phyloP scores from a whole-genome alignment of 2,888 invertebrate species.

The Stegophylla sp. region DNA sequence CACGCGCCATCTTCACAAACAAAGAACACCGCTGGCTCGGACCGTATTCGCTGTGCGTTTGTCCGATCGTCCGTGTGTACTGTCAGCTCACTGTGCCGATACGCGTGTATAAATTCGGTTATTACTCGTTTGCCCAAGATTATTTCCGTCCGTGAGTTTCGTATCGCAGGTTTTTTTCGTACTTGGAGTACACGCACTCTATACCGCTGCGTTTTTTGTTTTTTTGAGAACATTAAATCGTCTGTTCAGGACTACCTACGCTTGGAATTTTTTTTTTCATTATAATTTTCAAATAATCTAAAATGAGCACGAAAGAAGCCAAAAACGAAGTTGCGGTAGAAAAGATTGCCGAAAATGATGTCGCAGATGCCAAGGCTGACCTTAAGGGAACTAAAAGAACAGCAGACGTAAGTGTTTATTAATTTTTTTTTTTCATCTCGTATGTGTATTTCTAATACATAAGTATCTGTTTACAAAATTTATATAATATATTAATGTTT shows the following conservation, averaged over 20 bases:
- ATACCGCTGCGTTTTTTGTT: slow-evolving; percentile 2
- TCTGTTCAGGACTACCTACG: neutral
- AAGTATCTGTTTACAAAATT: too few relatives aligned
- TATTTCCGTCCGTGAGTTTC: slow-evolving; percentile 31
- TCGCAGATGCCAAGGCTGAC: slow-evolving; percentile 78
- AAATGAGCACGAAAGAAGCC: slow-evolving; percentile 83
- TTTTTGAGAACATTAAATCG: neutral
- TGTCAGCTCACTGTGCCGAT: slow-evolving; percentile 47
- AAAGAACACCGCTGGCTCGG: slow-evolving; percentile 54
- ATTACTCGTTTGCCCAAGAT: slow-evolving; percentile 24
- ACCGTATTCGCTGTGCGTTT: slow-evolving; percentile 52
- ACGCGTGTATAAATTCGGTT: slow-evolving; percentile 44
- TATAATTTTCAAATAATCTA: slow-evolving; percentile 60
- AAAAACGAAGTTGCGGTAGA: slow-evolving; percentile 84
- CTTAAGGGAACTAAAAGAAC: slow-evolving; percentile 86
- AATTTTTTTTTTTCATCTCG: neutral
- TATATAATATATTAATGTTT: too few relatives aligned
- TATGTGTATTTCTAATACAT: neutral
- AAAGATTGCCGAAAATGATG: slow-evolving; percentile 79
- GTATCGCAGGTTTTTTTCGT: slow-evolving; percentile 9
- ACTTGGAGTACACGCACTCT: neutral
- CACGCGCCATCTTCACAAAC: slow-evolving; percentile 59
- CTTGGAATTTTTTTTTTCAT: slow-evolving; percentile 59
- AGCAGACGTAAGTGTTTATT: slow-evolving; percentile 77
- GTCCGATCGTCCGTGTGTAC: slow-evolving; percentile 51